Evolutionary conservation across 2,113 vertebrate species (phyloP).

Genomic region (Corythaixoides concolor): DNA sequence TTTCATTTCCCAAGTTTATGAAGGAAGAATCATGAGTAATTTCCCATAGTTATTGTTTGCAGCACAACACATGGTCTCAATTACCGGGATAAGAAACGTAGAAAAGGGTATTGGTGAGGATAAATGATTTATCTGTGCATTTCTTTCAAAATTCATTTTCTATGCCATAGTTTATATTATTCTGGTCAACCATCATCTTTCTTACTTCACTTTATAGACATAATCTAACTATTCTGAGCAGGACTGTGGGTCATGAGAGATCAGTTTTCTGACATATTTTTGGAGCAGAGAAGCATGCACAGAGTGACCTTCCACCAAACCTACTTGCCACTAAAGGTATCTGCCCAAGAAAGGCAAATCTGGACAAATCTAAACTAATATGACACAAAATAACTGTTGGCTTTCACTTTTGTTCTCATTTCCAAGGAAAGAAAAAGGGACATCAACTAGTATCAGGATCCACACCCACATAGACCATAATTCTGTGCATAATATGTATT

Average conservation of each 20-base stretch:
- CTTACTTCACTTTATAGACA: background rate
- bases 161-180: constrained; percentile 8
- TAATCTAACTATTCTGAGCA: background rate
- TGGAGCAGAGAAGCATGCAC: background rate
- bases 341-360: background rate
- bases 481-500: background rate
- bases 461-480: background rate
- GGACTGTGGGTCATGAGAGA: background rate
- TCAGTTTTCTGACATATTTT: background rate
- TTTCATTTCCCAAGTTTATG: constrained; percentile 63
- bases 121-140: constrained; percentile 57
- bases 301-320: background rate
- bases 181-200: constrained; percentile 4
- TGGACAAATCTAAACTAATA: background rate
- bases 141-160: constrained; percentile 49
- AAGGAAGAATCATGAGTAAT: constrained; percentile 64
- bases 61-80: constrained; percentile 70
- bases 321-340: background rate
- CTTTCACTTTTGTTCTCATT: background rate
- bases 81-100: constrained; percentile 56
- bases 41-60: constrained; percentile 70
- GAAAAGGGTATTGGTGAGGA: constrained; percentile 54
- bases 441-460: background rate
- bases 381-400: background rate
- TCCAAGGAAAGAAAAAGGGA: background rate